Evolutionary conservation across 2,113 vertebrate genomes (phyloP).

Genomic region (Aleadryas rufinucha): DNA sequence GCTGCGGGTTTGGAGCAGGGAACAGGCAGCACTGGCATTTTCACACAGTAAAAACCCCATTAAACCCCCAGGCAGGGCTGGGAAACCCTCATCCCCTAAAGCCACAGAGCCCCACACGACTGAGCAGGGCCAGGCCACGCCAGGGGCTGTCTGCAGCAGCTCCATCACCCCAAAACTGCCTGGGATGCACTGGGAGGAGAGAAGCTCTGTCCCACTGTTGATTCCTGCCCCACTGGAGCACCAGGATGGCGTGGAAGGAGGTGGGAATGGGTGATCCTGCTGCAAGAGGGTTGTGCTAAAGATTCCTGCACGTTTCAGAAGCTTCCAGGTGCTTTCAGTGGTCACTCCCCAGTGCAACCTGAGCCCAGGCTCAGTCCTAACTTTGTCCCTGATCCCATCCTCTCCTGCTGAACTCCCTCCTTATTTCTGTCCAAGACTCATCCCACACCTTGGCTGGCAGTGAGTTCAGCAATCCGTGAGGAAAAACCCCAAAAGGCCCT

Average conservation of each 20-base stretch:
- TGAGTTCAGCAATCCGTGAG: fast-evolving
- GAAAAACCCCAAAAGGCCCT: fast-evolving
- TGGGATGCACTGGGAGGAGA: not conserved
- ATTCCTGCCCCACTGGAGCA: not conserved
- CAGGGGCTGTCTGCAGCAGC: not conserved
- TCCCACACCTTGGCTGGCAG: not conserved
- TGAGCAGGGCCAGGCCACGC: fast-evolving
- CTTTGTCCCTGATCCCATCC: not conserved
- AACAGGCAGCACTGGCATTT: not conserved
- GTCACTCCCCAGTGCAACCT: not conserved
- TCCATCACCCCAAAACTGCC: not conserved
- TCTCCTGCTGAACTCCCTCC: not conserved
- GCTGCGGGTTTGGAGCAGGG: conserved; percentile 7
- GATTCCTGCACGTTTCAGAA: not conserved
- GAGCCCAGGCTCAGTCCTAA: not conserved
- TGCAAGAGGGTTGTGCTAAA: not conserved
- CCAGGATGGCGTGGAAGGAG: not conserved
- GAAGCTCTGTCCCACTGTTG: not conserved
- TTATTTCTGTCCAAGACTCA: not conserved
- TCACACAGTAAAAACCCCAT: not conserved
- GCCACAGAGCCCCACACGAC: not conserved
- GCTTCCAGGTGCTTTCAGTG: not conserved
- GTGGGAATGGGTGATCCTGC: not conserved
- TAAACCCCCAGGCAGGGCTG: not conserved
- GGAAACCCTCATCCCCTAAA: not conserved